A percentile compares a stretch with the other conserved stretches of the same genome.
phyloP scores from a whole-genome alignment of 1,140 invertebrate genomes.

The Drosophila nigromelanica region DNA sequence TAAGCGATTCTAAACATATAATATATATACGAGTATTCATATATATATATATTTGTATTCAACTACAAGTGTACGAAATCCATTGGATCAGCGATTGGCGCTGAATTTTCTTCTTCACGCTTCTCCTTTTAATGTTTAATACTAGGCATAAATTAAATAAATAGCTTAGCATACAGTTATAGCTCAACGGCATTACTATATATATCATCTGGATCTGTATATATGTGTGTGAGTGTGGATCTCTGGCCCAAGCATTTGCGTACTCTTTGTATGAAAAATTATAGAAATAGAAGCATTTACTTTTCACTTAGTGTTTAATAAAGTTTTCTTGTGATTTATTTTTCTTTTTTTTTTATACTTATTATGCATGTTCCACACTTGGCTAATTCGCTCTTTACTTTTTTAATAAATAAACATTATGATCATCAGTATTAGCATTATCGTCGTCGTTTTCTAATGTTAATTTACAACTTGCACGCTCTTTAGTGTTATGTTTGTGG shows the following conservation, averaged over 20 bases:
- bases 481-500: conserved; percentile 22
- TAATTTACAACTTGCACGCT: conserved; percentile 71
- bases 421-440: conserved; percentile 33
- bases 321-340: conserved; percentile 41
- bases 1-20: conserved; percentile 65
- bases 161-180: conserved; percentile 78
- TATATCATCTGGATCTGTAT: conserved; percentile 60
- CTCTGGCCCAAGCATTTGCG: conserved; percentile 56
- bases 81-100: conserved; percentile 65
- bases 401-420: conserved; percentile 65
- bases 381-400: neutral
- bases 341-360: conserved; percentile 10
- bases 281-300: conserved; percentile 57
- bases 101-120: conserved; percentile 29
- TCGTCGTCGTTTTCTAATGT: conserved; percentile 47
- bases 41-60: conserved; percentile 55
- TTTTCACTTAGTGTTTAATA: conserved; percentile 62
- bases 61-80: conserved; percentile 71
- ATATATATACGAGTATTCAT: conserved; percentile 9
- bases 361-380: conserved; percentile 16
- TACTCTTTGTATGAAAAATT: conserved; percentile 62
- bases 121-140: conserved; percentile 53
- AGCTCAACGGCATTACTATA: conserved; percentile 68
- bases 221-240: conserved; percentile 19
- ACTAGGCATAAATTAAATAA: conserved; percentile 81